Conservation (phyloP, 2,113 vertebrate genomes). For the Halcyon malimbica region DNA sequence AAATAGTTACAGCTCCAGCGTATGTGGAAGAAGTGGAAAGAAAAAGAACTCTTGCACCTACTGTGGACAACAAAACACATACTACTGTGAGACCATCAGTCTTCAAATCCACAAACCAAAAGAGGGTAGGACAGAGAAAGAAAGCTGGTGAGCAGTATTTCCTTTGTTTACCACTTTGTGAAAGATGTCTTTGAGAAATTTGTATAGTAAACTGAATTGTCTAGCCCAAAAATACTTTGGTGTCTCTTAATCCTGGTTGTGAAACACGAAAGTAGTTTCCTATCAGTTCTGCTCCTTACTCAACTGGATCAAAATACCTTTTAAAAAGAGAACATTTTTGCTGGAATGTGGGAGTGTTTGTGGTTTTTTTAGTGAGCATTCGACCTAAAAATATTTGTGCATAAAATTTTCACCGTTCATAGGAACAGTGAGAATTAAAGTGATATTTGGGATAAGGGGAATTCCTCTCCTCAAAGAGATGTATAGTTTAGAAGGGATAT, state of each 20-base stretch:
- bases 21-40: neutral
- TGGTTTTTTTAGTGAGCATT: neutral
- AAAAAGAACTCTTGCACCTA: constrained; percentile 74
- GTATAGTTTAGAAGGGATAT: neutral
- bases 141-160: constrained; percentile 74
- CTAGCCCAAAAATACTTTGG: neutral
- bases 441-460: neutral
- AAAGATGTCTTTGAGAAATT: neutral
- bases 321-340: neutral
- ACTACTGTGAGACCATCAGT: neutral
- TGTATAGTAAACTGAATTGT: neutral
- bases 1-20: neutral
- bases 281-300: too few relatives aligned
- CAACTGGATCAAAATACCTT: neutral
- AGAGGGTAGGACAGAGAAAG: constrained; percentile 46
- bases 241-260: neutral
- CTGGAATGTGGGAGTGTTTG: neutral
- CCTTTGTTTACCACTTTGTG: neutral
- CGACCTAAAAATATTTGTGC: neutral
- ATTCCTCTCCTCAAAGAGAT: neutral
- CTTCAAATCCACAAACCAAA: neutral
- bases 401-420: neutral
- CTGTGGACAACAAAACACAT: neutral
- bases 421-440: neutral
- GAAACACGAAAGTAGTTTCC: neutral